Evolutionary conservation across 2,113 vertebrate species (phyloP), one percentile per base, ranked within the genome.

Genomic region (Siniperca knerii): DNA sequence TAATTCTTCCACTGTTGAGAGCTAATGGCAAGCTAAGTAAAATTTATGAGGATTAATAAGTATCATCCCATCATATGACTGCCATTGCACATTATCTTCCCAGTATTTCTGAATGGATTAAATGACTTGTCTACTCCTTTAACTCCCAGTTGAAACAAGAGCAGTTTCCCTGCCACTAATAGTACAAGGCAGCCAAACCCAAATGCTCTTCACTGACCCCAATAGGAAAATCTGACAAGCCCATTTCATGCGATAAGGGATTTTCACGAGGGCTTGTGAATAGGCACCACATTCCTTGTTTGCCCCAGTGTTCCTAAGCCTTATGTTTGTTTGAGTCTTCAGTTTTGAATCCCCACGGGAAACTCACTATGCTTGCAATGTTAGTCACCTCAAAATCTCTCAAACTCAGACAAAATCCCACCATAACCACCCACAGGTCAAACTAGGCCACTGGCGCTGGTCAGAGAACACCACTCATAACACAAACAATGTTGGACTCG

Each of bases 151-250:
- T 67, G 62, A 81, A 80, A 82, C 23, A 61, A 68, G 75, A 89
- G 60, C 40, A 87, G 57, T 55, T 66, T 84, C 70, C 61, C 52
- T 75, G 84, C 84, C 67, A 82, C 75, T 37, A 83, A 72, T 44
- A 82, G 40, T 60, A 62, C 6, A 40, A 65, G 55, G 44, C 18
- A 66, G 61, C 72, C 75, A 80, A 91, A 85, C 50, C 60, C 10
- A 66, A 81, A 82, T 16, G 11, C 46, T 77, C 70, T 42, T 37
- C 3, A 6, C 78, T 84, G 83, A 89, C 82, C 77, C 67, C 54
- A 77, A 52, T 13, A 72, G 79, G 84, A 85, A 89, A 86, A 82
- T 84, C 68, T 86, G 74, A 82, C 81, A 75, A 64, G 42, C 60
- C 37, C 12, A 37, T 79, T 83, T 69, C 46, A 81, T 46, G 81